Conservation (phyloP, 2,113 vertebrate genomes). For the Apodemus sylvaticus region DNA sequence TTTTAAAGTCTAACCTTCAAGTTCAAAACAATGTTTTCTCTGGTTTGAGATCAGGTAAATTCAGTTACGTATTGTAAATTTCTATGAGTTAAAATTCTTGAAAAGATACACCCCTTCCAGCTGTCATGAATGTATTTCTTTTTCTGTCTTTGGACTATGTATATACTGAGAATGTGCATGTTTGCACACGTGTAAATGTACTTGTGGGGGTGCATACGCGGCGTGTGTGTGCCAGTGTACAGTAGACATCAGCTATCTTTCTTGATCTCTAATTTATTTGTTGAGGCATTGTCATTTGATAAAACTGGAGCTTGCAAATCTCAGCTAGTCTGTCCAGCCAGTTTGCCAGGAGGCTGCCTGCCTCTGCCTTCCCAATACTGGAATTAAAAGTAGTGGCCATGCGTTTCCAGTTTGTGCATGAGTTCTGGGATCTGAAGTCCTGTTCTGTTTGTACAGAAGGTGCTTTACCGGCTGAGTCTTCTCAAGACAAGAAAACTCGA, state of each 20-base stretch:
- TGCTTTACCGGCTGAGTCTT: background rate
- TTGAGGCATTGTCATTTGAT: background rate
- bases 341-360: background rate
- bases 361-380: background rate
- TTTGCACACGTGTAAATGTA: background rate
- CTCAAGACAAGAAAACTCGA: background rate
- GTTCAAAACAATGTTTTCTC: background rate
- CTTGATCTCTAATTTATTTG: too few species aligned
- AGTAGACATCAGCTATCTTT: background rate
- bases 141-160: background rate
- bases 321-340: too few species aligned
- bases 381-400: too few species aligned
- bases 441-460: background rate
- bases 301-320: too few species aligned
- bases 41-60: background rate
- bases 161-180: background rate
- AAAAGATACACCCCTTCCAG: background rate
- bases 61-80: background rate
- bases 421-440: background rate
- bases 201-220: background rate
- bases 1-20: background rate
- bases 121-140: background rate
- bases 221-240: background rate
- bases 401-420: background rate
- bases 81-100: background rate